Percentiles rank a stretch among this genome's conserved stretches.
phyloP scores from a whole-genome alignment of 2,113 vertebrate species.

The Tragelaphus strepsiceros region DNA sequence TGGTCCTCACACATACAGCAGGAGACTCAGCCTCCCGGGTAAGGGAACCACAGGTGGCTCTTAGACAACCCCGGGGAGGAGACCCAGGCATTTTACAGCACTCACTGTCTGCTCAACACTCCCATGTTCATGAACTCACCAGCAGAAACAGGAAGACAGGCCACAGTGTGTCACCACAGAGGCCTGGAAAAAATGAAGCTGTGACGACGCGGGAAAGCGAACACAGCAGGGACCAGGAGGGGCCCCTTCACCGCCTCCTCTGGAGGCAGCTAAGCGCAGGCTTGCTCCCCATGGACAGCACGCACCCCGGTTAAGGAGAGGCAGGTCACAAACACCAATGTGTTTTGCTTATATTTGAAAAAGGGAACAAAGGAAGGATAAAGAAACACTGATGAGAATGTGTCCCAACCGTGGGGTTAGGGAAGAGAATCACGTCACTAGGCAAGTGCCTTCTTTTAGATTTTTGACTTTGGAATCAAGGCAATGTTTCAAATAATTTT shows the following conservation, averaged over 20 bases:
- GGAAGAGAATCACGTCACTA: neutral
- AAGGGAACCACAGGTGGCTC: neutral
- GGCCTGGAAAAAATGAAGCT: neutral
- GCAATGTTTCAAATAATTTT: neutral
- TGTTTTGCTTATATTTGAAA: neutral
- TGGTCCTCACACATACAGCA: rapidly evolving
- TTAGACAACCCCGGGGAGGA: too few species aligned
- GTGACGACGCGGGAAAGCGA: rapidly evolving
- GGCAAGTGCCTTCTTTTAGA: neutral
- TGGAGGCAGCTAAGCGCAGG: neutral
- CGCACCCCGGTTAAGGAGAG: rapidly evolving
- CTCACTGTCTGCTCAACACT: too few species aligned
- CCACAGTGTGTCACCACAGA: too few species aligned
- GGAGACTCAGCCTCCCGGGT: neutral
- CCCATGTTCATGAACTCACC: neutral
- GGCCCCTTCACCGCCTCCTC: neutral
- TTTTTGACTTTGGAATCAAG: neutral
- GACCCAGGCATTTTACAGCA: rapidly evolving
- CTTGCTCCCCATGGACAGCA: rapidly evolving
- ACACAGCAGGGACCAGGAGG: neutral
- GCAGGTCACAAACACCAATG: neutral
- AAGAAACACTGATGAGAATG: neutral
- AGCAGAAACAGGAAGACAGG: neutral
- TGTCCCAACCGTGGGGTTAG: rapidly evolving
- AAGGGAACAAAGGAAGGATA: neutral